Evolutionary conservation across 1,140 invertebrate species (phyloP).

Genomic region (Megalopta genalis): DNA sequence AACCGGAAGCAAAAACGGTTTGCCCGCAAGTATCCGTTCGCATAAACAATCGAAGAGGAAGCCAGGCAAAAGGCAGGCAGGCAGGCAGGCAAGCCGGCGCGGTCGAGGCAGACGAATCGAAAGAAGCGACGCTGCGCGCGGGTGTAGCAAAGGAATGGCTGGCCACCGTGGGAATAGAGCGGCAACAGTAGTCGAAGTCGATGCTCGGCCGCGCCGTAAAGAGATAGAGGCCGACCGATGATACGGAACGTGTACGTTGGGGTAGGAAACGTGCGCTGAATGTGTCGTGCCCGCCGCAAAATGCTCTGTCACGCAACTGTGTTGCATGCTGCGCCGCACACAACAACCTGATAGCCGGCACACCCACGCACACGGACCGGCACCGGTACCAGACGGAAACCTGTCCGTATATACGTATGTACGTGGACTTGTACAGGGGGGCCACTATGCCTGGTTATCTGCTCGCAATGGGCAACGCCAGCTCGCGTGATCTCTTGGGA

Average conservation of each 20-base stretch:
- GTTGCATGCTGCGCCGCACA: conserved; percentile 28
- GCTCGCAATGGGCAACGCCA: conserved; percentile 67
- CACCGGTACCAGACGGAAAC: conserved; percentile 1
- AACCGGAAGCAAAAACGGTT: not conserved
- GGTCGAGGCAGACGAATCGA: conserved; percentile 14
- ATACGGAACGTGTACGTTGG: conserved; percentile 42
- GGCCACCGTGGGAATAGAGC: conserved; percentile 15
- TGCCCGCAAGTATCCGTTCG: not conserved
- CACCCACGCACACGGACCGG: conserved; percentile 3
- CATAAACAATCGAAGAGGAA: not conserved
- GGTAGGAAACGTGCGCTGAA: conserved; percentile 63
- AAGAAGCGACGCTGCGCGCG: not conserved
- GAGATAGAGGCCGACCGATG: conserved; percentile 44
- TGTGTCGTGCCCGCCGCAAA: conserved; percentile 62
- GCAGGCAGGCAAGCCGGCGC: not conserved
- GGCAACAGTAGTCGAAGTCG: conserved; percentile 52
- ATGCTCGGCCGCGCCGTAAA: conserved; percentile 50
- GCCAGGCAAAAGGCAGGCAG: too few relatives aligned
- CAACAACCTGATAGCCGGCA: not conserved
- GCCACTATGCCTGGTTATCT: conserved; percentile 55
- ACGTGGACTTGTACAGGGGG: not conserved
- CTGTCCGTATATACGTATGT: not conserved
- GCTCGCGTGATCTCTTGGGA: conserved; percentile 70
- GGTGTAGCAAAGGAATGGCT: conserved; percentile 4
- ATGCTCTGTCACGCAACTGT: conserved; percentile 63